phyloP scores from a whole-genome alignment of 2,888 invertebrate genomes.

The Caenorhabditis sp. region DNA sequence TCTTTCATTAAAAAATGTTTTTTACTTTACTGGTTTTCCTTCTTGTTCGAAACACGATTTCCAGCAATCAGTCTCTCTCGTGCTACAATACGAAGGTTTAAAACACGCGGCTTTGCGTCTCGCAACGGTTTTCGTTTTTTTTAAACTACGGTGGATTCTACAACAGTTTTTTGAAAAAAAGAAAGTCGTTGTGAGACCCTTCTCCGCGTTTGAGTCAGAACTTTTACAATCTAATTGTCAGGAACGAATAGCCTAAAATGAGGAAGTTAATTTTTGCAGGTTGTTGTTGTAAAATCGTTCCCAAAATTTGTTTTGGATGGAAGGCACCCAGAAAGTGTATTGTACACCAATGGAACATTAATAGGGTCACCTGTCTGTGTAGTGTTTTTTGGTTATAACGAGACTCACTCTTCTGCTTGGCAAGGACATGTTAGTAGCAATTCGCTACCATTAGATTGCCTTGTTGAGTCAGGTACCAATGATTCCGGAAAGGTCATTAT shows the following conservation, averaged over 20 bases:
- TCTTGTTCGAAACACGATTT: too few species aligned
- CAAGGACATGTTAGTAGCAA: conserved; percentile 45
- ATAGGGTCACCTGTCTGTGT: conserved; percentile 12
- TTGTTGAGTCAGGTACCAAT: conserved; percentile 12
- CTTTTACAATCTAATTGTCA: too few species aligned
- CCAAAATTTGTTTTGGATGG: not conserved
- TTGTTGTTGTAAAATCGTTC: not conserved
- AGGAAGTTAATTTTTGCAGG: not conserved
- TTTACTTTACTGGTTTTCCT: not conserved
- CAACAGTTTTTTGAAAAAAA: too few species aligned
- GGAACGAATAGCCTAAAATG: too few species aligned
- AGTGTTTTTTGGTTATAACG: conserved; percentile 32
- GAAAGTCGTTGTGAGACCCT: not conserved
- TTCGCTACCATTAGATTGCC: conserved; percentile 34
- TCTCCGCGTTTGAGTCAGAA: not conserved
- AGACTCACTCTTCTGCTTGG: conserved; percentile 37
- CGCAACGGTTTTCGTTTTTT: too few species aligned
- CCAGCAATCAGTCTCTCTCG: too few species aligned
- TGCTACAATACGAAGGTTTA: not conserved
- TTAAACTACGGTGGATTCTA: too few species aligned
- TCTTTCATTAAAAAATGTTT: not conserved
- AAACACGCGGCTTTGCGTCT: too few species aligned
- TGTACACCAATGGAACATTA: not conserved
- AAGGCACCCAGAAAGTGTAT: not conserved
- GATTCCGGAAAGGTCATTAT: not conserved